Base-by-base conservation (phyloP, 1,140 invertebrate species). In the Trinorchestia longiramus region DNA sequence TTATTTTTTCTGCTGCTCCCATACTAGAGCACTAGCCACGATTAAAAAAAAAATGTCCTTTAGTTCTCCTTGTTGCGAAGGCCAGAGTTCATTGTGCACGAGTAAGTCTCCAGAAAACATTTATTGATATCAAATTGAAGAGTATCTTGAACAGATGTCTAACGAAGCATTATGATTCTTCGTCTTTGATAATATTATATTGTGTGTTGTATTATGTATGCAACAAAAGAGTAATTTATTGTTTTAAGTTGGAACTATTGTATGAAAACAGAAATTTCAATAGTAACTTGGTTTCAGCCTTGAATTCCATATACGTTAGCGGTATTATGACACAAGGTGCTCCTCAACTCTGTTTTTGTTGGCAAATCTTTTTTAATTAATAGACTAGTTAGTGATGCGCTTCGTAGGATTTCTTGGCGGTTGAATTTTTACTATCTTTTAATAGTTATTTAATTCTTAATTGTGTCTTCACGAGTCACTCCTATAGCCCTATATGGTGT, bases 21-120 rank as follows among this genome's bases (percentile, higher is more conserved):
- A 23, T 77, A 77, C 62, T 77, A 36, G 28, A 28, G 11, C 62
- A 77, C 62, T 36, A 77, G 62, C 36, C 62, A 36, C 15, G 62
- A 11, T 11, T 53, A 23, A 42, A 11, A 42, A 90, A 90, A 90
- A 90, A 90, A 90, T 90, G 88, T 90, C 88, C 88, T 90, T 90
- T 42, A 90, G 41, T 4, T 90, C 88, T 90, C 88, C 88, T 90
- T 90, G 88, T 42, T 90, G 62, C 28, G 88, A 90, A 90, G 88
- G 88, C 4, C 88, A 90, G 17, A 43, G 88, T 90, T 90, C 28
- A 90, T 4, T 43, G 88, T 77, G 88, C 43, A 11, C 88, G 11
- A 41, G 88, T 90, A 19, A 90, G n/a, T 90, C 43, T 90, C 17
- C 3, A 11, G 88, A 42, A 90, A 36, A 28, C 62, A 23, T 77